phyloP scores from a whole-genome alignment of 2,113 vertebrate species.

The Burhinus bistriatus region DNA sequence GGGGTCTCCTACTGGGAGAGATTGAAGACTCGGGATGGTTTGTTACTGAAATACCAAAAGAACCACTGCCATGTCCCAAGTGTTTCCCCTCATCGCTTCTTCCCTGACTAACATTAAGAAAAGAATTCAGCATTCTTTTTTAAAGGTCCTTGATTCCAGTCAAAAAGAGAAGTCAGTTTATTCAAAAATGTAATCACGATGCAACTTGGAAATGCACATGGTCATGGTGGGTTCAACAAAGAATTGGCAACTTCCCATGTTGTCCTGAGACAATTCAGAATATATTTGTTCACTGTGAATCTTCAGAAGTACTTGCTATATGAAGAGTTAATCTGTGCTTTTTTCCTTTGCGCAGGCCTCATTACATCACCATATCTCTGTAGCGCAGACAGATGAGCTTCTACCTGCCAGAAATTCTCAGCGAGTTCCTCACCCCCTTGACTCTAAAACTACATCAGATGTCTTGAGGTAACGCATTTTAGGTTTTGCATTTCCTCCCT shows the following conservation, averaged over 20 bases:
- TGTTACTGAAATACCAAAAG: not conserved
- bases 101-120: not conserved
- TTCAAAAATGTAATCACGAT: not conserved
- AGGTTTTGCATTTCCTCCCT: not conserved
- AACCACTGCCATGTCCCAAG: not conserved
- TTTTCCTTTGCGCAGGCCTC: conserved; percentile 82
- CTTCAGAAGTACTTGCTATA: not conserved
- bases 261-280: not conserved
- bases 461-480: conserved; percentile 86
- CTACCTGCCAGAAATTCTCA: conserved; percentile 87
- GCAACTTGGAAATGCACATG: not conserved
- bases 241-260: accelerated
- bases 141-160: not conserved
- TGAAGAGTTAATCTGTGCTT: not conserved
- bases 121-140: not conserved
- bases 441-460: conserved; percentile 98
- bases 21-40: not conserved
- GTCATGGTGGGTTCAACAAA: not conserved
- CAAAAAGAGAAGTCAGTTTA: not conserved
- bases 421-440: conserved; percentile 90
- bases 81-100: not conserved
- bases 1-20: not conserved
- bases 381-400: conserved; percentile 91
- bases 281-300: not conserved
- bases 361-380: conserved; percentile 95